Evolutionary conservation across 1,140 invertebrate genomes (phyloP).

Genomic region (Drosophila malerkotliana): DNA sequence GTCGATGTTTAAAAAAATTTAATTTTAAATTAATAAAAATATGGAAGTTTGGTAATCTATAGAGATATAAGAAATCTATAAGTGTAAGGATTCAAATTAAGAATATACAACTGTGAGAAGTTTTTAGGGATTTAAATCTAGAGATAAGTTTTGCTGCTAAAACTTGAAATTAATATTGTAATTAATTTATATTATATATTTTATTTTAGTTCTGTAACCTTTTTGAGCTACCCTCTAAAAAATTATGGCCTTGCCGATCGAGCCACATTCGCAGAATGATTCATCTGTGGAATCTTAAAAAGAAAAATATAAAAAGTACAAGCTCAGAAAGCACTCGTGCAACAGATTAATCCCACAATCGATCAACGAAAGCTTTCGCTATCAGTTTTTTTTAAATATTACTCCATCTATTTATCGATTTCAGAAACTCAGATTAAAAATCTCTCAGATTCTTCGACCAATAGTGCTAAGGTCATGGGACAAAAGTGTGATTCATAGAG

Average conservation of each 20-base stretch:
- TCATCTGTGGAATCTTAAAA: slow-evolving; percentile 3
- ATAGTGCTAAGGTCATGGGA: not conserved
- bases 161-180: no score
- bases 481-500: not conserved
- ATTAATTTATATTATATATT: slow-evolving; percentile 5
- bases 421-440: not conserved
- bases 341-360: slow-evolving; percentile 1
- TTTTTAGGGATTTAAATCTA: not conserved
- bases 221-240: not conserved
- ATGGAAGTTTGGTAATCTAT: no score
- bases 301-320: not conserved
- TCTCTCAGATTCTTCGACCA: no score
- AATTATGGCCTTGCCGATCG: not conserved
- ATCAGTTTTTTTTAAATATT: slow-evolving; percentile 2
- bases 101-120: not conserved
- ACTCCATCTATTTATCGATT: not conserved
- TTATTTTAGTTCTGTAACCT: no score
- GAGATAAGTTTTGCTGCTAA: no score
- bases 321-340: slow-evolving; percentile 3
- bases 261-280: slow-evolving; percentile 5
- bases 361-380: slow-evolving; percentile 3
- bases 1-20: not conserved
- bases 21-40: no score
- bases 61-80: no score
- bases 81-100: no score